phyloP scores from a whole-genome alignment of 2,113 vertebrate genomes.

The Marmota monax region DNA sequence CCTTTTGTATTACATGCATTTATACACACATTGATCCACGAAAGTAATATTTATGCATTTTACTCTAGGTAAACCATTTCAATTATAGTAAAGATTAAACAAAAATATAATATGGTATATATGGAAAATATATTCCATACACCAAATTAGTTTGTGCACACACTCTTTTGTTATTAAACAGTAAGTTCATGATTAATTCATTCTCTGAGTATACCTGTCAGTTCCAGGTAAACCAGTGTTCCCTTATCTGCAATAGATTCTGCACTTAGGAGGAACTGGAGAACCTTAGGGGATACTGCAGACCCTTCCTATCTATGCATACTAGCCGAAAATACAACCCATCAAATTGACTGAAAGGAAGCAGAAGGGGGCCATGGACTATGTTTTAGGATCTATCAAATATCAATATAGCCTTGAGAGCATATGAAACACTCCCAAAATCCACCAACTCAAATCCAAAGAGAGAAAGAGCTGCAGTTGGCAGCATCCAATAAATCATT shows the following conservation, averaged over 20 bases:
- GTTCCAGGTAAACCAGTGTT: background rate
- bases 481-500: conserved; percentile 68
- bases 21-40: background rate
- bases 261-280: background rate
- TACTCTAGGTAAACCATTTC: background rate
- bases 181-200: background rate
- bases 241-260: background rate
- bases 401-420: background rate
- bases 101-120: conserved; percentile 1
- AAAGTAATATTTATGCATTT: background rate
- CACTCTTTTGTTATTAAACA: background rate
- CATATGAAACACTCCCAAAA: conserved; percentile 7
- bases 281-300: background rate
- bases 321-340: background rate
- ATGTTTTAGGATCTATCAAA: background rate
- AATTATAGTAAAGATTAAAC: background rate
- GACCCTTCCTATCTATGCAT: background rate
- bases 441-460: conserved; percentile 34
- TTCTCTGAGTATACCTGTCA: background rate
- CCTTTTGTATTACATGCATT: background rate
- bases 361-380: background rate
- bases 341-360: background rate
- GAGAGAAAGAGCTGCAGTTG: conserved; percentile 16
- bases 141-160: background rate
- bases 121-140: background rate